phyloP scores from a whole-genome alignment of 2,797 vertebrate species.

The Diplodus sargus region DNA sequence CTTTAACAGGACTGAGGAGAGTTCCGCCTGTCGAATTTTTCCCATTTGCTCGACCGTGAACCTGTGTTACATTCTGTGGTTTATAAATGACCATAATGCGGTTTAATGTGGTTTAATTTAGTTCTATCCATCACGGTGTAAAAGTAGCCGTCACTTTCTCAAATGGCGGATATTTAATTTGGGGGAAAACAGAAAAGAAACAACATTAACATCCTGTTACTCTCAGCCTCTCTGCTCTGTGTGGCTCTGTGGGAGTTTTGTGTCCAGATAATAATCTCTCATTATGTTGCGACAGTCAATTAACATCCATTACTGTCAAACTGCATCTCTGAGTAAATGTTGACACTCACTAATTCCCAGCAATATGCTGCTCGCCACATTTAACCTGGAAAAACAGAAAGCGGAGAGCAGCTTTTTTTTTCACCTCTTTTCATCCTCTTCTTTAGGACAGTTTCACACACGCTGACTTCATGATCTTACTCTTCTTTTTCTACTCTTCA shows the following conservation, averaged over 20 bases:
- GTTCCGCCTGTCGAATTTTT: slow-evolving; percentile 31
- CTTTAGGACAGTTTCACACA: slow-evolving; percentile 10
- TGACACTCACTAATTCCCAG: slow-evolving; percentile 72
- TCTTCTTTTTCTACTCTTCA: not conserved
- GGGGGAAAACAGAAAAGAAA: slow-evolving; percentile 45
- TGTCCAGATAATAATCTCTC: slow-evolving; percentile 70
- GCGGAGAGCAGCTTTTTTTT: not conserved
- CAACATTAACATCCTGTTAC: slow-evolving; percentile 57
- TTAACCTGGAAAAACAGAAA: slow-evolving; percentile 53
- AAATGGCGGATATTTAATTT: slow-evolving; percentile 54
- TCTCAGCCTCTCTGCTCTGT: slow-evolving; percentile 11
- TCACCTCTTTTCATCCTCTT: slow-evolving; percentile 35
- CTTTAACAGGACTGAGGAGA: not conserved
- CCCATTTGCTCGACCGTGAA: slow-evolving; percentile 56
- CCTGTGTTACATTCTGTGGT: slow-evolving; percentile 1
- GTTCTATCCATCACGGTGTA: slow-evolving; percentile 61
- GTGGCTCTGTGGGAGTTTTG: slow-evolving; percentile 70
- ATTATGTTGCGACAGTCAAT: slow-evolving; percentile 75
- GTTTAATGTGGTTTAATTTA: slow-evolving; percentile 57
- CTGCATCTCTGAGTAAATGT: slow-evolving; percentile 73
- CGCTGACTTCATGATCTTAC: not conserved
- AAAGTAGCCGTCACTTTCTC: slow-evolving; percentile 45
- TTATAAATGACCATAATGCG: slow-evolving; percentile 49
- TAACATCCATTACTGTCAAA: slow-evolving; percentile 77
- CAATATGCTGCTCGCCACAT: slow-evolving; percentile 52